Percentiles rank a stretch among this genome's conserved stretches.
phyloP scores from a whole-genome alignment of 2,113 vertebrate genomes.

The Pipa parva region DNA sequence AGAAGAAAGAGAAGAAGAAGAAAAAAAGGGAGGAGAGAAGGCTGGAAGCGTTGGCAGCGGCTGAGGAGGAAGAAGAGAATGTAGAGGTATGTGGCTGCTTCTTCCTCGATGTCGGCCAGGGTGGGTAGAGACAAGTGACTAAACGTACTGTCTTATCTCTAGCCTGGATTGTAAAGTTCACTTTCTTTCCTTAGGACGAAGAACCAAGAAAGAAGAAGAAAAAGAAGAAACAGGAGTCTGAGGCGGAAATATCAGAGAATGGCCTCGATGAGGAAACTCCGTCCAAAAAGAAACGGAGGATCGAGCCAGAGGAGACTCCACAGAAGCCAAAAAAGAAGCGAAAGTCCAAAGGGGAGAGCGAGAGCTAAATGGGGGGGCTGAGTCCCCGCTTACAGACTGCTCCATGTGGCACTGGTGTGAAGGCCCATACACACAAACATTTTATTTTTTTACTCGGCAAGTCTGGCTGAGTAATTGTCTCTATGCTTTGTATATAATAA shows the following conservation, averaged over 20 bases:
- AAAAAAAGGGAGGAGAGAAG: slow-evolving; percentile 74
- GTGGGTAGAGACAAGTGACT: background rate
- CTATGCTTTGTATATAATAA: no score
- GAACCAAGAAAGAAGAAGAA: background rate
- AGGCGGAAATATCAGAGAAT: slow-evolving; percentile 12
- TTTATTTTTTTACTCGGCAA: background rate
- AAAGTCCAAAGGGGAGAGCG: slow-evolving; percentile 21
- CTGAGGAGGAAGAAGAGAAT: slow-evolving; percentile 48
- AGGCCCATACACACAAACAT: slow-evolving; percentile 1
- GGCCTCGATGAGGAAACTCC: slow-evolving; percentile 1
- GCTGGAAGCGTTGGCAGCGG: slow-evolving; percentile 58
- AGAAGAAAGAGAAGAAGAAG: slow-evolving; percentile 85
- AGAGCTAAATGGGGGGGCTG: slow-evolving; percentile 37
- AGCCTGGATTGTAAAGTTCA: background rate
- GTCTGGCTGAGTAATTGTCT: no score
- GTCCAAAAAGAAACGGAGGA: slow-evolving; percentile 42
- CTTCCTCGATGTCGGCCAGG: no score
- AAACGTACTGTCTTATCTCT: background rate
- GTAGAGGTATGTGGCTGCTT: slow-evolving; percentile 45
- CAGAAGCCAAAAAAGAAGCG: slow-evolving; percentile 40
- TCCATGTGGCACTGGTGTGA: no score
- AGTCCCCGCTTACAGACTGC: background rate
- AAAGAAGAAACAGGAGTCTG: slow-evolving; percentile 16
- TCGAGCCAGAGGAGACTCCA: background rate
- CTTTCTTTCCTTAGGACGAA: background rate